Conservation (phyloP, 2,797 vertebrate genomes). For the Pangasius macronema region DNA sequence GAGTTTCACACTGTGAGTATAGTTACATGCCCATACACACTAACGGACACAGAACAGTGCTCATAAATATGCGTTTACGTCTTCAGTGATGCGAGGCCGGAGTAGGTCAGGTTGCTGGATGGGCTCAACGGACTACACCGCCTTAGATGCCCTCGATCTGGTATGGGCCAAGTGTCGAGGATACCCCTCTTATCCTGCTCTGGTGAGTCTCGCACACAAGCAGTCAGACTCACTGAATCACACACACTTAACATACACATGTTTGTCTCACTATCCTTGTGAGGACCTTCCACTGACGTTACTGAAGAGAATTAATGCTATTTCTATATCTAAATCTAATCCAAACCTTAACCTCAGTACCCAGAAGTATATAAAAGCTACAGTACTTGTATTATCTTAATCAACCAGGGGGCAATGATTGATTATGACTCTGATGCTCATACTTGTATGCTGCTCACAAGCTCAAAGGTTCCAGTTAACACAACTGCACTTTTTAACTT, state of each 20-base stretch:
- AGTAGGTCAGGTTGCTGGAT: slow-evolving; percentile 88
- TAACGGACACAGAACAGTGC: not conserved
- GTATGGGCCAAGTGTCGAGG: slow-evolving; percentile 99
- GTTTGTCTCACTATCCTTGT: too few relatives aligned
- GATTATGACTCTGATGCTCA: not conserved
- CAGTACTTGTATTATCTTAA: not conserved
- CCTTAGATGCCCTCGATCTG: slow-evolving; percentile 92
- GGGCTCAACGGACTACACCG: slow-evolving; percentile 91
- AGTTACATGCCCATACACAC: not conserved
- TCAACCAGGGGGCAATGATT: not conserved
- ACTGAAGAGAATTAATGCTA: not conserved
- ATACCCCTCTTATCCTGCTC: slow-evolving; percentile 95
- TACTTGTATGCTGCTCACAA: not conserved
- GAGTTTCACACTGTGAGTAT: slow-evolving; percentile 84
- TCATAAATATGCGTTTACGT: not conserved
- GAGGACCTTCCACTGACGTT: not conserved
- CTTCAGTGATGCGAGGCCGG: slow-evolving; percentile 87
- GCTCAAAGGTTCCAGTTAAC: not conserved
- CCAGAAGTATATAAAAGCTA: not conserved
- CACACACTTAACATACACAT: not conserved
- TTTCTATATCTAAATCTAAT: not conserved
- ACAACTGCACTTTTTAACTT: not conserved
- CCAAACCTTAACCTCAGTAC: not conserved
- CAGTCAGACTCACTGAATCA: too few relatives aligned
- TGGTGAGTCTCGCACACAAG: slow-evolving; percentile 76